phyloP scores from a whole-genome alignment of 1,140 invertebrate genomes.

The Musca vetustissima region DNA sequence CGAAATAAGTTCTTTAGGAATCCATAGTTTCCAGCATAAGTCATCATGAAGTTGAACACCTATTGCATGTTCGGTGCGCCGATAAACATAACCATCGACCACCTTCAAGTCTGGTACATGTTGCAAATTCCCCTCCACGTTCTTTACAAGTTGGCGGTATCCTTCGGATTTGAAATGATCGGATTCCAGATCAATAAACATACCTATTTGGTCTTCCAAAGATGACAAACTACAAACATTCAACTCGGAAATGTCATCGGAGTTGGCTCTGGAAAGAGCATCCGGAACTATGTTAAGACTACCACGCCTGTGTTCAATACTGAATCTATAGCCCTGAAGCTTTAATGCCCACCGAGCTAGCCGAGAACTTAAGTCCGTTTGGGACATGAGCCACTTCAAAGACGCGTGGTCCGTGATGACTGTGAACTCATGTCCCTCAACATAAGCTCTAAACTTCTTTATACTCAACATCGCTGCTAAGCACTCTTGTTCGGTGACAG shows the following conservation, averaged over 20 bases:
- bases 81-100: too few species aligned
- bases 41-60: too few species aligned
- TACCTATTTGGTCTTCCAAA: too few species aligned
- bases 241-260: conserved; percentile 6
- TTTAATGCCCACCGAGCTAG: conserved; percentile 45
- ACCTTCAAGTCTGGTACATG: too few species aligned
- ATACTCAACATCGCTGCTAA: conserved; percentile 27
- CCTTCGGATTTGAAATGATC: too few species aligned
- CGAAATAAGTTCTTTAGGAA: not conserved
- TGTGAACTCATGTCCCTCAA: conserved; percentile 51
- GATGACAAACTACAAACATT: too few species aligned
- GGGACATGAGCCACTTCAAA: conserved; percentile 36
- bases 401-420: conserved; percentile 46
- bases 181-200: too few species aligned
- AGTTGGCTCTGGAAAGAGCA: conserved; percentile 36
- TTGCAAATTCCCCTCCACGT: too few species aligned
- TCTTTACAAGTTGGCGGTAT: too few species aligned
- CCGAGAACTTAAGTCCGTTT: conserved; percentile 37
- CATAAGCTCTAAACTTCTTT: conserved; percentile 55
- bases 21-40: not conserved
- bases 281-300: conserved; percentile 46
- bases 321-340: conserved; percentile 34
- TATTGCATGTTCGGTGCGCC: too few species aligned
- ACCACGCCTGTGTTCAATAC: conserved; percentile 53
- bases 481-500: conserved; percentile 8